Evolutionary conservation across 1,140 invertebrate genomes (phyloP), one percentile per base, ranked within the genome.

Genomic region (Drosophila auraria): DNA sequence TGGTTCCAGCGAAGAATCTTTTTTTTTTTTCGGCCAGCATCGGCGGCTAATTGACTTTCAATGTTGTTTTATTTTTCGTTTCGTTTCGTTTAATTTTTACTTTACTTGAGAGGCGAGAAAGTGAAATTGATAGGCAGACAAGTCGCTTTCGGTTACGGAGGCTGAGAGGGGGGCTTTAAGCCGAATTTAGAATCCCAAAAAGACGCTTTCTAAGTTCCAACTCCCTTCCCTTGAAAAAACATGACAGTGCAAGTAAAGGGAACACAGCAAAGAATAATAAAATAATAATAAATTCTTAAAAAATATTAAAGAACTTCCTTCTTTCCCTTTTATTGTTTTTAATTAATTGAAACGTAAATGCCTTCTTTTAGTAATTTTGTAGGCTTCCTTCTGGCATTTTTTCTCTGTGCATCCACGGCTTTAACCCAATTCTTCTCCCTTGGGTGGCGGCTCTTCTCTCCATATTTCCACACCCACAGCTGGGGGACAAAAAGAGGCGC

Each of bases 21-120:
- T 83, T 72, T 57, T 72, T 57, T 75, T 51, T 30, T 75, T 51
- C 66, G 74, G 74, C 65, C 78, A 82, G 66, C 78, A 82, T 63
- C 54, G 30, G 8, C 75, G 64, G 84, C 84, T 89, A 89, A 89
- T 89, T 89, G 84, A 89, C 84, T 89, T 89, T 89, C 86, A 89
- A 84, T 89, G 84, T 89, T 82, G 49, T 73, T 87, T 70, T 58
- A 47, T 72, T 45, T 70, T 58, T 70, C 54, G 36, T 66, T 49
- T 63, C 60, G 20, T 47, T 38, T 71, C 45, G 44, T 73, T 49
- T 60, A 49, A 71, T 68, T 69, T 65, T 65, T 56, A 54, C 53
- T 57, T 59, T 11, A 56, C 54, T 56, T 47, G 49, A 49, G 70
- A 23, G 69, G 66, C 80, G 81, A 89, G 84, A 87, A 87, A 87